Base-by-base conservation (phyloP, 2,113 vertebrate species). In the Chloroceryle aenea region DNA sequence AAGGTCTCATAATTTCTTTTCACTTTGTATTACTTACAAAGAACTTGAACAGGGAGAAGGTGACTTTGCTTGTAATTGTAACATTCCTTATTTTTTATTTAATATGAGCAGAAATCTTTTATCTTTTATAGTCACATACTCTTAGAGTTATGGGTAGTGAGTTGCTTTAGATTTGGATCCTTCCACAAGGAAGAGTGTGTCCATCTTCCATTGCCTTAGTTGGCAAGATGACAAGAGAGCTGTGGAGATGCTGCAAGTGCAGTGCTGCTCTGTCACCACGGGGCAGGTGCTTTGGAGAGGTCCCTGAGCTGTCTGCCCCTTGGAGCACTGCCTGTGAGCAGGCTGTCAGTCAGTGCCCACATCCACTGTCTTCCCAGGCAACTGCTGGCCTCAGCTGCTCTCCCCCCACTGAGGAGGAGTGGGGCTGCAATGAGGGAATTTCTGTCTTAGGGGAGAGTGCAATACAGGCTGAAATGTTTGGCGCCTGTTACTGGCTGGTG, bases 31-130 rank as follows among this genome's bases (percentile, higher is more conserved):
- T 84, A 52, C 72, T 94, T 66, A 56, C 32, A 89, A 80, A 86
- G 52, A 68, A 77, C 64, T 90, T 72, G 40, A 92, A 88, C n/a
- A 56, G 79, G 43, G 53, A 81, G 62, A 95, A 89, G 69, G 86
- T 97, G 68, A 96, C 90, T 62, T 96, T 93, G 72, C 75, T 52
- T 79, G 21, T 85, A 83, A 93, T 40, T 81, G 48, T 40, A 86
- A n/a, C 8, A 7, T 48, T 69, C 63, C 40, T 66, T 47, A 16
- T 68, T 89, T 93, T 75, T 92, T 45, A 38, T 40, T 89, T 47
- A 58, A 38, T 23, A 5, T 7, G 19, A 92, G 8, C 34, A 87
- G 71, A 80, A 87, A 26, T 75, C 38, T 82, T 81, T 67, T 71
- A 47, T 77, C 64, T 56, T 84, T 74, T 53, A 30, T 5, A 32